Base-by-base conservation (phyloP, 2,113 vertebrate genomes). In the Pelecanoides urinatrix region DNA sequence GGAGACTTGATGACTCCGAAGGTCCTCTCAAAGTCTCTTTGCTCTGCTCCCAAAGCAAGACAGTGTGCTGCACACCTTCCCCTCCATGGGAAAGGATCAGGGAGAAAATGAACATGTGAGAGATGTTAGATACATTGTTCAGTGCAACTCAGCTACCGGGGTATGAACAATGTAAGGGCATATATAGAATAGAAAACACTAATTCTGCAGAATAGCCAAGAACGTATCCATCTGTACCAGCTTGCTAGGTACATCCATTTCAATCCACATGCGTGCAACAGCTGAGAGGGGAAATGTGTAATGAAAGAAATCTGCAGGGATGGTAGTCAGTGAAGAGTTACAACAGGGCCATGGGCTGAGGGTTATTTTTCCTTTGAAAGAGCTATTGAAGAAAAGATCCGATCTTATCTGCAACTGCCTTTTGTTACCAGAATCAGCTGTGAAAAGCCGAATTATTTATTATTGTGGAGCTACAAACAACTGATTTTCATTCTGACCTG, bases 151-250 rank as follows among this genome's bases (percentile, higher is more conserved):
- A 67, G 23, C 23, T 74, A 23, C 42, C 0, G 0, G 25, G 11
- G 7, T 36, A 30, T 10, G 52, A 49, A 68, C 66, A 87, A 27
- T 5, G 5, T 67, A 71, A 89, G 13, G 7, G 44, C 14, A 52
- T 58, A 38, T 38, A 84, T 25, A 55, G 73, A 42, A 34, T 3
- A 84, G 61, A 77, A 93, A 93, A 56, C 23, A 61, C 12, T 59
- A 83, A 70, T 92, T 81, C 67, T 78, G 72, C 2, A 5, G 65
- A 86, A 50, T 10, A 91, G 65, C 22, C 63, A 67, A 67, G 88
- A 90, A 86, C 59, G 40, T 29, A 96, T 23, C 50, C 72, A 79
- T 83, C 82, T 92, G 78, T 52, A 90, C 17, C 50, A 83, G 44
- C 18, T 66, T 80, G 50, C 44, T 79, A 50, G 25, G 30, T 61